These are phyloP conservation scores for Perizoma flavofasciatum DNA, from an alignment of 2,888 invertebrate genomes.

Conservation along the genomic window DNA sequence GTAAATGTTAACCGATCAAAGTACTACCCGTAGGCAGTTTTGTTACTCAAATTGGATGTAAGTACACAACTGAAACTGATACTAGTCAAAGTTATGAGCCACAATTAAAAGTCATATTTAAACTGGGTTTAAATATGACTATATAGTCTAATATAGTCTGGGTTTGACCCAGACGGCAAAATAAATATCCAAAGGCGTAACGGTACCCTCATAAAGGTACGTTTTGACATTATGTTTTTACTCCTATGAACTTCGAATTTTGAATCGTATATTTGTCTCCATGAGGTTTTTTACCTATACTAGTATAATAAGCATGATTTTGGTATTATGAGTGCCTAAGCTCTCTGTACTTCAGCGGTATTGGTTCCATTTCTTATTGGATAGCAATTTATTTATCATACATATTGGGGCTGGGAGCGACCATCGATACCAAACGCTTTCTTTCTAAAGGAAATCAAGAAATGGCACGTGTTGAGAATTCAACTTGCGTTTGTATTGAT, in stretches of 20 bases:
- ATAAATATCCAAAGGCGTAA: neutral
- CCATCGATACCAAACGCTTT: conserved; percentile 69
- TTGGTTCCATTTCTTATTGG: conserved; percentile 82
- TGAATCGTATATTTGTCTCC: conserved; percentile 27
- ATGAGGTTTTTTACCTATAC: conserved; percentile 54
- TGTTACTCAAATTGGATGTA: too few species aligned
- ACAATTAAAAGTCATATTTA: too few species aligned
- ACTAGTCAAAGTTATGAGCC: too few species aligned
- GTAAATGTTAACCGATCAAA: too few species aligned
- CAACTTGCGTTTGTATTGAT: conserved; percentile 43
- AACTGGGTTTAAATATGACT: too few species aligned
- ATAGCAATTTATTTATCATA: conserved; percentile 84
- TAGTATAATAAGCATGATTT: conserved; percentile 39
- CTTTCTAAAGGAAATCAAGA: conserved; percentile 74
- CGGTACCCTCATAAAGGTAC: conserved; percentile 22
- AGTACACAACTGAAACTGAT: too few species aligned
- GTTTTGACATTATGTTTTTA: neutral
- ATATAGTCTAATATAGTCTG: too few species aligned
- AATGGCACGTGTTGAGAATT: conserved; percentile 77
- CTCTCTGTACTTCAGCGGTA: conserved; percentile 78
- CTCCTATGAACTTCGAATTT: neutral
- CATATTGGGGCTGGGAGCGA: conserved; percentile 75
- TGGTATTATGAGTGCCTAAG: conserved; percentile 71
- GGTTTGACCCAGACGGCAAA: too few species aligned
- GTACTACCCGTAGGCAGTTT: too few species aligned